Base-by-base conservation (phyloP, 2,113 vertebrate genomes). In the Chloropsis hardwickii region DNA sequence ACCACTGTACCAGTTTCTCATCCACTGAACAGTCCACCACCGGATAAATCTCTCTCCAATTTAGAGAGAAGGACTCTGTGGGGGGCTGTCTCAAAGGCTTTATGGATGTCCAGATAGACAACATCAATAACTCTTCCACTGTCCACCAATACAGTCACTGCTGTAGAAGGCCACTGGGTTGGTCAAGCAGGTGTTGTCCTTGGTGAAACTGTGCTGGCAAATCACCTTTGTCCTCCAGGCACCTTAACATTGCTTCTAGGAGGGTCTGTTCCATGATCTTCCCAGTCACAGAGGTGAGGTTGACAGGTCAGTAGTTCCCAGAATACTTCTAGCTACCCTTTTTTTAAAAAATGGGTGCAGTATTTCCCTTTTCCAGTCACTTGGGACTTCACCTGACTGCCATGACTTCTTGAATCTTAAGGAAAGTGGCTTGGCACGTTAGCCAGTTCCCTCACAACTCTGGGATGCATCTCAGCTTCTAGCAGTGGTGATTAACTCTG, bases 41-140 rank as follows among this genome's bases (percentile, higher is more conserved):
- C 27, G 44, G 62, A 65, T 51, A 33, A 5, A 21, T 88, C 51
- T 66, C 10, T 58, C 8, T 81, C 44, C 51, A 44, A 1, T 45
- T 44, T 21, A 13, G 53, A 37, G 56, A 64, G 31, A 20, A 37
- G 21, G 22, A 11, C 16, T 48, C 65, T 14, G 12, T 42, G 27
- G 22, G 18, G 33, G 15, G 16, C 27, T 27, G 27, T 66, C 72
- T 37, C 40, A 62, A 54, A 54, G 39, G 20, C 65, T 71, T 54
- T 40, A 8, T 53, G 24, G n/a, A 54, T 54, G 20, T 62, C 37
- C 44, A 44, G 33, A 16, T 11, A 39, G 37, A 44, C 12, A 51
- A 17, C 7, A 37, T n/a, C 28, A 0, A 0, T 73, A 58, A 24
- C 37, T 65, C 51, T 37, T 58, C 10, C 4, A 2, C 12, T 58